A percentile compares a stretch with the other conserved stretches of the same genome.
These are phyloP conservation scores for Theonella swinhoei DNA, from an alignment of 37 sponge, comb jelly and placozoan genomes.

Conservation along the genomic window DNA sequence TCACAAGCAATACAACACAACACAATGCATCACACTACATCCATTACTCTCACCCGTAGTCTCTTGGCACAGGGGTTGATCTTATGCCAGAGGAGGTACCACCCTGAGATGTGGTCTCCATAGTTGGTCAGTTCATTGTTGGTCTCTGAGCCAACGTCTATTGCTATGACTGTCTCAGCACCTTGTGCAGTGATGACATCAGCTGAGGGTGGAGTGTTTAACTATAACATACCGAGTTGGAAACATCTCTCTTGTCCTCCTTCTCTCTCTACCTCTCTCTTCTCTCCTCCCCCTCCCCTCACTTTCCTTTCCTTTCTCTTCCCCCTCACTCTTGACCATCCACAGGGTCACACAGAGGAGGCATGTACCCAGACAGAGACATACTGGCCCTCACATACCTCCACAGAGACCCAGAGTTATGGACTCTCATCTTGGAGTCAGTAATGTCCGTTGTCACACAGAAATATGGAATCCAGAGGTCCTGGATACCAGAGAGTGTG, in stretches of 20 bases:
- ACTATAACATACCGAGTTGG: too few relatives aligned
- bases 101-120: conserved; percentile 92
- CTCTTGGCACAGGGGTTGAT: conserved; percentile 78
- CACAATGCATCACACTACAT: background rate
- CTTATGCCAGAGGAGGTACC: conserved; percentile 89
- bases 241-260: too few relatives aligned
- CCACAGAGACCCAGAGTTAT: conserved; percentile 81
- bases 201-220: conserved; percentile 41
- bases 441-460: conserved; percentile 94
- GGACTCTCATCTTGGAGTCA: conserved; percentile 85
- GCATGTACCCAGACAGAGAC: conserved; percentile 96
- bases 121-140: conserved; percentile 92
- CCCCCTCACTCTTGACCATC: too few relatives aligned
- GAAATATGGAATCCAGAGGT: conserved; percentile 98
- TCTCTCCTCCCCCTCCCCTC: too few relatives aligned
- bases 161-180: conserved; percentile 84
- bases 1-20: background rate
- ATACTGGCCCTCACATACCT: conserved; percentile 95
- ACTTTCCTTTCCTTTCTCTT: too few relatives aligned
- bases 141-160: conserved; percentile 88
- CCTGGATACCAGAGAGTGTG: conserved; percentile 27
- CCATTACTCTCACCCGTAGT: conserved; percentile 54
- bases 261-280: too few relatives aligned
- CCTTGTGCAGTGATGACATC: conserved; percentile 82
- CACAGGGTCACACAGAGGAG: conserved; percentile 96